Base-by-base conservation (phyloP, 2,113 vertebrate genomes). In the Salvelinus sp. region DNA sequence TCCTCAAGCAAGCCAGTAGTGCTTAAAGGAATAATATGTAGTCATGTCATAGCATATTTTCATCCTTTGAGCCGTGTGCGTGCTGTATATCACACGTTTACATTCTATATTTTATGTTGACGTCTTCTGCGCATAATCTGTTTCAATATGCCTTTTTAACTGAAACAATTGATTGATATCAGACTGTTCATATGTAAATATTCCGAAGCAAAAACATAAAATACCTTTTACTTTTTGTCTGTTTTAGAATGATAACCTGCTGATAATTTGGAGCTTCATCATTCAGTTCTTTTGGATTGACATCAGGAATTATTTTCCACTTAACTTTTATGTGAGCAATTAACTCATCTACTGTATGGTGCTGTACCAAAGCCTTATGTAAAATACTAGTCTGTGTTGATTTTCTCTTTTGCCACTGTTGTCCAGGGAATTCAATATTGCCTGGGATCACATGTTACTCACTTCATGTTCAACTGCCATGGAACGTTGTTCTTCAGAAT, bases 311-410 rank as follows among this genome's bases (percentile, higher is more conserved):
- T 87, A 86, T 57, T 88, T 86, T 90, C 87, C 83, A 87, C 86
- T 88, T 89, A 85, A 86, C 81, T 85, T 88, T 90, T 87, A 38
- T 87, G 87, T 90, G 78, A 90, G 88, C 88, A 89, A 91, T 88
- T 91, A 91, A 92, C 91, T 91, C 90, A 92, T 54, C 50, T 91
- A 92, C 86, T 92, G 91, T 93, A 93, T 92, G 93, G 93, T 94
- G 93, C 93, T 94, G 92, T 91, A 94, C 92, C 92, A 93, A 93
- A 94, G 93, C 93, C 93, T 93, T 93, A 93, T 92, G 91, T 92
- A 92, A 85, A 91, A 80, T 91, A 92, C 91, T 91, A 78, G 80
- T 79, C 76, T 92, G 85, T 90, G 86, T 91, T 91, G 88, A 86
- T 90, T 92, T 83, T 91, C 75, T 88, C 48, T 70, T 91, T 92